Evolutionary conservation across 2,888 invertebrate species (phyloP).

Genomic region (Drepanosiphum platanoidis): DNA sequence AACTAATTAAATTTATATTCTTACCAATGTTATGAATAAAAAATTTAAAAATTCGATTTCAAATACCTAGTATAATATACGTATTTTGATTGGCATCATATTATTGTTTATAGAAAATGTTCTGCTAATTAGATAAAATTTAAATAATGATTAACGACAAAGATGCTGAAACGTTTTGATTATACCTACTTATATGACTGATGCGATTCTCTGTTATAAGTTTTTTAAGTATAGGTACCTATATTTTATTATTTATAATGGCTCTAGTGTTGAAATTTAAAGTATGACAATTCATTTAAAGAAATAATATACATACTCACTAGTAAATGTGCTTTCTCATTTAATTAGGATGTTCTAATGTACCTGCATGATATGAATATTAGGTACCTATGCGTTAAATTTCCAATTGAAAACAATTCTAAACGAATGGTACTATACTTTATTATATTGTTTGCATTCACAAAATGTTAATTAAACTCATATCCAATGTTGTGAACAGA

Average conservation of each 20-base stretch:
- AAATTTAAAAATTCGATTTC: background rate
- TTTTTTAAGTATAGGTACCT: background rate
- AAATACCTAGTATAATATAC: no score
- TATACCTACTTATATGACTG: background rate
- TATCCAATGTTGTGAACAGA: background rate
- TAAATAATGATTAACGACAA: background rate
- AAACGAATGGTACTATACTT: background rate
- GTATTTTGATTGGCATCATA: no score
- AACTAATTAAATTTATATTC: background rate
- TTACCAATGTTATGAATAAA: background rate
- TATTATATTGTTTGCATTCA: background rate
- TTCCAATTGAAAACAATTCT: background rate
- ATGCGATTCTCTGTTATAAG: background rate
- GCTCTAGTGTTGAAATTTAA: background rate
- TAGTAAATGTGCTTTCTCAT: background rate
- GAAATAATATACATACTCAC: background rate
- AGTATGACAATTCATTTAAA: background rate
- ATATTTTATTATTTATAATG: background rate
- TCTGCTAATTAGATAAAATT: background rate
- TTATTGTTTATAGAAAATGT: background rate
- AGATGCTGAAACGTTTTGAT: background rate
- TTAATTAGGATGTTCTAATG: background rate
- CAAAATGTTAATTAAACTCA: background rate
- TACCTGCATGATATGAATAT: background rate
- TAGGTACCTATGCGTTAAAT: background rate